Base-by-base conservation (phyloP, 1,140 invertebrate species). In the Argopecten irradians region DNA sequence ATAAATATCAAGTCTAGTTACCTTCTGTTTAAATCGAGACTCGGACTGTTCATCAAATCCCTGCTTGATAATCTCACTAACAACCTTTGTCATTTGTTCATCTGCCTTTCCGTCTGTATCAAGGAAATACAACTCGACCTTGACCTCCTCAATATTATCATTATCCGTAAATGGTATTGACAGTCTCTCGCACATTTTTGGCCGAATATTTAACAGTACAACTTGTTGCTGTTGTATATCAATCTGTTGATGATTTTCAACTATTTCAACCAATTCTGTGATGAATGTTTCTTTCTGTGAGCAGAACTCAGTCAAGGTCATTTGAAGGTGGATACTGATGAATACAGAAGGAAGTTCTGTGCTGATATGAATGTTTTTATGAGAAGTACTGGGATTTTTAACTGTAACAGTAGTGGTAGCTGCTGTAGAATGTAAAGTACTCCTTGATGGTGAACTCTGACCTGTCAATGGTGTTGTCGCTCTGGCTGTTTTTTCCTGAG, bases 271-370 rank as follows among this genome's bases (percentile, higher is more conserved):
- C 33, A 95, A 89, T 28, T 92, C 90, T 33, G 83, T 55, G n/a
- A 91, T 90, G 86, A 95, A 93, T 0, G 34, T 85, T 0, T 46
- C 34, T 82, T 91, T 89, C 3, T 88, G 43, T 14, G 39, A 34
- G 89, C 94, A 94, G 90, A 93, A 95, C 33, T 93, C 92, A 19
- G n/a, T 22, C 92, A 93, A 92, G 13, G 92, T 90, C 93, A 93
- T 94, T 34, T 90, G 86, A 71, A 94, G 83, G 11, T 88, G 83
- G 13, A 94, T 86, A n/a, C 86, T 87, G 7, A 93, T 91, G 83
- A 91, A 93, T 19, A 92, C 84, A 5, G 89, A 14, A 88, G 90
- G 8, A 82, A 34, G 8, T 41, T 39, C 14, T 41, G 32, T 16
- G 22, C 33, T 2, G 82, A 14, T 19, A 46, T 28, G 16, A 28